Percentiles rank a stretch among this genome's conserved stretches.
phyloP scores from a whole-genome alignment of 2,888 invertebrate species.

The Autographa pulchrina region DNA sequence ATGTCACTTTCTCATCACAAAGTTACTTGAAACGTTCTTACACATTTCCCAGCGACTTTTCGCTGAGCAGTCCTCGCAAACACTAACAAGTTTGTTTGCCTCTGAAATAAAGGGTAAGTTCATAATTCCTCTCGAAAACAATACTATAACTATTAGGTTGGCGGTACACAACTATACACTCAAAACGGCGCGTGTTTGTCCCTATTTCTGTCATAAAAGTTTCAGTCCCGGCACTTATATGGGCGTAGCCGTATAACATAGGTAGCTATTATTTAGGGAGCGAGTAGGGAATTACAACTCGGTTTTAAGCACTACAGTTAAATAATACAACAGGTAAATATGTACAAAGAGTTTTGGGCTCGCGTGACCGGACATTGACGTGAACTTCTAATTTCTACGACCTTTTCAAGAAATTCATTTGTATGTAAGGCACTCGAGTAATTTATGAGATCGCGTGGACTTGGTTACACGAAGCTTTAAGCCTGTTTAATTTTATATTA shows the following conservation, averaged over 20 bases:
- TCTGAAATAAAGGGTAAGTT: conserved; percentile 34
- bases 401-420: conserved; percentile 88
- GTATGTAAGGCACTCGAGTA: conserved; percentile 67
- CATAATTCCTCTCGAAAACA: conserved; percentile 23
- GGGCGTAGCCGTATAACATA: conserved; percentile 51
- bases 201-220: conserved; percentile 54
- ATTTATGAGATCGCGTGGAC: conserved; percentile 81
- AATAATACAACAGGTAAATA: conserved; percentile 78
- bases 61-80: neutral
- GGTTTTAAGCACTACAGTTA: conserved; percentile 65
- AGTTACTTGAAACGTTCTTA: neutral
- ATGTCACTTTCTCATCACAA: neutral
- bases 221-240: conserved; percentile 45
- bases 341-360: conserved; percentile 75
- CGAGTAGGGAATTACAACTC: conserved; percentile 58
- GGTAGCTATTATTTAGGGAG: conserved; percentile 54
- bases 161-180: conserved; percentile 32
- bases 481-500: conserved; percentile 76
- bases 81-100: conserved; percentile 8
- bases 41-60: neutral
- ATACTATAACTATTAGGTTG: conserved; percentile 44
- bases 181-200: conserved; percentile 49
- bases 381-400: conserved; percentile 86
- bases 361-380: conserved; percentile 84
- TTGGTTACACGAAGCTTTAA: conserved; percentile 68